These are phyloP conservation scores for Helicoverpa assulta DNA, from an alignment of 2,888 invertebrate genomes.

Conservation along the genomic window DNA sequence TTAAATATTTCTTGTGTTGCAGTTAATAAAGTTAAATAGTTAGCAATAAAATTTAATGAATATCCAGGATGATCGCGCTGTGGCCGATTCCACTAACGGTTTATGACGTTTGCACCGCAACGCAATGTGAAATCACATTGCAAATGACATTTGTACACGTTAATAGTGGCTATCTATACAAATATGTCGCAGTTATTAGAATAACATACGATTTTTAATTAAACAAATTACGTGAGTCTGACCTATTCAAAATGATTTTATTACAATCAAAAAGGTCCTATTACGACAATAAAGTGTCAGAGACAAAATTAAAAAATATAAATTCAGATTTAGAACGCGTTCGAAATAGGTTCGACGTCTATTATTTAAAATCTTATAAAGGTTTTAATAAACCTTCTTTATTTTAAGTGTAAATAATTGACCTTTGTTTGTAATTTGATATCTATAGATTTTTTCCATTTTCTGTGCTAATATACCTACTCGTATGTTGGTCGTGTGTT, in stretches of 20 bases:
- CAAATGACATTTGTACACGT: conserved; percentile 44
- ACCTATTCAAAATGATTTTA: not conserved
- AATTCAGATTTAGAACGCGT: not conserved
- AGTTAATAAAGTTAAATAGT: not conserved
- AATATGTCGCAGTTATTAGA: conserved; percentile 1
- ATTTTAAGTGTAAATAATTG: conserved; percentile 1
- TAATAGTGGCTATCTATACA: conserved; percentile 7
- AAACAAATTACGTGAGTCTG: not conserved
- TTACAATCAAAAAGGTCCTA: not conserved
- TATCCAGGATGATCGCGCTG: not conserved
- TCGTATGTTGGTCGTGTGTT: not conserved
- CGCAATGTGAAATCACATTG: conserved; percentile 29
- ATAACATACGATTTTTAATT: not conserved
- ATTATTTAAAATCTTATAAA: not conserved
- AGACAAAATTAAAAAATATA: not conserved
- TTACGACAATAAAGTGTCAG: not conserved
- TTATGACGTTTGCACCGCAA: conserved; percentile 29
- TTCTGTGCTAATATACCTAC: not conserved
- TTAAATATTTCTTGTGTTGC: not conserved
- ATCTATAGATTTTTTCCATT: not conserved
- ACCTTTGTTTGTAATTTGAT: not conserved
- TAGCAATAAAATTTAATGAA: not conserved
- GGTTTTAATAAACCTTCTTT: not conserved
- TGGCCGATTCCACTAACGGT: not conserved
- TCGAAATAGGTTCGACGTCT: not conserved